Conservation (phyloP, 1,140 invertebrate species). For the Calephelis nemesis region DNA sequence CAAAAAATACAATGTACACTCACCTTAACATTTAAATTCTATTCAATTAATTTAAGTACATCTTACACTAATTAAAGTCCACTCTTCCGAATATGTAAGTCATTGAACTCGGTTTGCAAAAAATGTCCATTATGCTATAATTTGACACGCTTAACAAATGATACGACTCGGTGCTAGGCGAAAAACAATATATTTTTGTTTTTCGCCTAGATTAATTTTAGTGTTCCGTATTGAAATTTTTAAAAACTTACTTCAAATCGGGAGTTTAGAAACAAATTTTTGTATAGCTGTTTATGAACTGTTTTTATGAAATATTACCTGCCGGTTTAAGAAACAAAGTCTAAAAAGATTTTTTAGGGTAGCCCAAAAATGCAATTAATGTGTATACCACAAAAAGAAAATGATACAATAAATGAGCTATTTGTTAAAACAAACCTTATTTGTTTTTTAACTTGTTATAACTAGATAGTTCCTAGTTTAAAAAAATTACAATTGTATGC, state of each 20-base stretch:
- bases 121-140: not conserved
- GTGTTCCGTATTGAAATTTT: not conserved
- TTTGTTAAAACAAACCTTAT: no score
- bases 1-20: not conserved
- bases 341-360: no score
- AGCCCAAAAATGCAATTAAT: no score
- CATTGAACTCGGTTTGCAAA: not conserved
- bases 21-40: not conserved
- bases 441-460: no score
- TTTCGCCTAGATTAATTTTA: no score
- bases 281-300: not conserved
- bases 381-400: no score
- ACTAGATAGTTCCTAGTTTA: no score
- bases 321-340: no score
- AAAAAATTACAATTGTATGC: no score
- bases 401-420: no score
- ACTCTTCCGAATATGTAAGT: not conserved
- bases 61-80: constrained; percentile 3
- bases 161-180: not conserved
- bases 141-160: constrained; percentile 13
- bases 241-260: not conserved
- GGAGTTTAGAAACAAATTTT: not conserved
- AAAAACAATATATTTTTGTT: not conserved
- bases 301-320: not conserved
- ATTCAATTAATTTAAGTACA: constrained; percentile 4